Conservation (phyloP, 1,140 invertebrate species). For the Metaphire vulgaris region DNA sequence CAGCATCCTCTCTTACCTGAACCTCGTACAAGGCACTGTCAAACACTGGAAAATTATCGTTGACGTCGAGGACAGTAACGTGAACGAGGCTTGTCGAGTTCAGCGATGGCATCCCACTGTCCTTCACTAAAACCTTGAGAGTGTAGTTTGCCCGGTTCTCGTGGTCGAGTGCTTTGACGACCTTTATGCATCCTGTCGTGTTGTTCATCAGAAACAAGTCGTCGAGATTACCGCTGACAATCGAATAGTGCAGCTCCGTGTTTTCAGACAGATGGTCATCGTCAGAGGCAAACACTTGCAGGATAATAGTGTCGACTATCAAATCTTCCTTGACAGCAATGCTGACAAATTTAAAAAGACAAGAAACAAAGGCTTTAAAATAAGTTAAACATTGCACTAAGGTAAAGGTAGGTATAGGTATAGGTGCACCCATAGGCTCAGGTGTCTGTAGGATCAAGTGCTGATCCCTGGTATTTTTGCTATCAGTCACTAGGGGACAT, state of each 20-base stretch:
- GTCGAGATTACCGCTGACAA: constrained; percentile 71
- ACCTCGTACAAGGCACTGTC: constrained; percentile 7
- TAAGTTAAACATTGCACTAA: too few relatives aligned
- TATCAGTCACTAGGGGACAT: too few relatives aligned
- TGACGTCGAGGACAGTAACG: constrained; percentile 20
- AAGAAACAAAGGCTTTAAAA: too few relatives aligned
- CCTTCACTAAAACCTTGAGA: constrained; percentile 65
- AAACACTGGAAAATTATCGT: constrained; percentile 22
- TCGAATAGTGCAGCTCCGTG: constrained; percentile 61
- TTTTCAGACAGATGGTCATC: constrained; percentile 58
- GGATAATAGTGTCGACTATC: constrained; percentile 61
- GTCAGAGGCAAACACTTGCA: constrained; percentile 59
- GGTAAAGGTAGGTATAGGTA: too few relatives aligned
- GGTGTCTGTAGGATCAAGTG: too few relatives aligned
- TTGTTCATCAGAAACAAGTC: constrained; percentile 68
- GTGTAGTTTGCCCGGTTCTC: constrained; percentile 53
- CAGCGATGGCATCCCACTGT: constrained; percentile 24
- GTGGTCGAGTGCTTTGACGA: constrained; percentile 71
- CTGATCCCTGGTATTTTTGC: too few relatives aligned
- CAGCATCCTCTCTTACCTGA: constrained; percentile 10
- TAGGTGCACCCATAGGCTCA: too few relatives aligned
- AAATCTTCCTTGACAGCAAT: constrained; percentile 58
- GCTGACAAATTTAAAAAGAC: too few relatives aligned
- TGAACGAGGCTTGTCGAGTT: constrained; percentile 4
- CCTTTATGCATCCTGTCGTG: constrained; percentile 67